Conservation (phyloP, 2,888 invertebrate genomes). For the Dolichopus griseipennis region DNA sequence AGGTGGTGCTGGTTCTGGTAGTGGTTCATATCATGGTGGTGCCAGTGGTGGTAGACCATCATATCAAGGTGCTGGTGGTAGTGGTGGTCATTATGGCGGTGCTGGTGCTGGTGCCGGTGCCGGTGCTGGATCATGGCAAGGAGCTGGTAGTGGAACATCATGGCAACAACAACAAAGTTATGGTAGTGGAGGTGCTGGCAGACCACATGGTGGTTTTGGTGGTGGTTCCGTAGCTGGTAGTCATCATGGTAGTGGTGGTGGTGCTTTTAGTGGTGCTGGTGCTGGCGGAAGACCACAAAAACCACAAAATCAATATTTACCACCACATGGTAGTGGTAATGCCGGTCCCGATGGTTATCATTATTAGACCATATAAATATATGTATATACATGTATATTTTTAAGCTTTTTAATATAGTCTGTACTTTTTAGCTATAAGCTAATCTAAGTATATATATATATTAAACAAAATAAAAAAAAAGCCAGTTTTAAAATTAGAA, state of each 20-base stretch:
- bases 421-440: not conserved
- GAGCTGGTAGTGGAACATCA: constrained; percentile 15
- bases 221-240: not conserved
- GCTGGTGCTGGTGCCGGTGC: constrained; percentile 13
- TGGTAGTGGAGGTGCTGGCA: constrained; percentile 2
- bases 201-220: constrained; percentile 11
- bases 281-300: constrained; percentile 23
- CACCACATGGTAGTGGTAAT: constrained; percentile 25
- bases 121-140: not conserved
- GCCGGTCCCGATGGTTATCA: constrained; percentile 18
- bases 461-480: not conserved
- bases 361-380: constrained; percentile 15
- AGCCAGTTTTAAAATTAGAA: not conserved
- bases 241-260: not conserved
- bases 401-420: not conserved
- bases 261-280: constrained; percentile 14
- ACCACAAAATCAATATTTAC: constrained; percentile 33
- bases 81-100: constrained; percentile 15
- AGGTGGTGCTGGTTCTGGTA: not conserved
- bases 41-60: constrained; percentile 15
- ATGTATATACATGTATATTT: not conserved
- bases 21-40: constrained; percentile 10
- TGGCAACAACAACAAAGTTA: constrained; percentile 10
- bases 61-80: constrained; percentile 17
- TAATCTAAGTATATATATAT: not conserved